A percentile compares a stretch with the other conserved stretches of the same genome.
Evolutionary conservation across 2,113 vertebrate species (phyloP).

Genomic region (Lynx canadensis): DNA sequence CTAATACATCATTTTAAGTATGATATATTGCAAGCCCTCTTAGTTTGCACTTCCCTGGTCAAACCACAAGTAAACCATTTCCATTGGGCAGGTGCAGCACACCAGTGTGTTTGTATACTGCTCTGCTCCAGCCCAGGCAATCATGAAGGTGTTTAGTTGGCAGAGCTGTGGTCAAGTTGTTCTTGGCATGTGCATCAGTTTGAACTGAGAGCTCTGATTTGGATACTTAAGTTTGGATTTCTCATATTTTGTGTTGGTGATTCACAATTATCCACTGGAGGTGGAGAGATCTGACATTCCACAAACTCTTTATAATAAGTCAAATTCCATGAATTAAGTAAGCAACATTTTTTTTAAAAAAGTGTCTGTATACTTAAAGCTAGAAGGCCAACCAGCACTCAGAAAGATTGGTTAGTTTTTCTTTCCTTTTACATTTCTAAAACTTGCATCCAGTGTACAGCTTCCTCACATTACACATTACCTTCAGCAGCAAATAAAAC

Average conservation of each 20-base stretch:
- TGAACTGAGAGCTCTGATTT: background rate
- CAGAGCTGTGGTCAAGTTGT: fast-evolving
- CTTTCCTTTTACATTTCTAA: background rate
- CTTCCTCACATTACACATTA: background rate
- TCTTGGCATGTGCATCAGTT: background rate
- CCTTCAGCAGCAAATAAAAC: too few species aligned
- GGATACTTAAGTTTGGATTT: background rate
- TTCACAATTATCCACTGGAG: background rate
- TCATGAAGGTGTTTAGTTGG: too few species aligned
- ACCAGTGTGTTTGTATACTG: fast-evolving
- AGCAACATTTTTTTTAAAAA: background rate
- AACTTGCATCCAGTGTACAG: background rate
- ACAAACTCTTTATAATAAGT: background rate
- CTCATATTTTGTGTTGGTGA: background rate
- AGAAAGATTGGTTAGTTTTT: background rate
- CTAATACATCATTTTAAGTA: background rate
- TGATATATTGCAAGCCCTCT: background rate
- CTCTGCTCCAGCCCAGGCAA: background rate
- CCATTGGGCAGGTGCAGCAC: fast-evolving
- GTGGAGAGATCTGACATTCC: background rate
- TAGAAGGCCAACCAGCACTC: background rate
- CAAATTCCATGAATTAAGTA: background rate
- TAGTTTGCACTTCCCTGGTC: background rate
- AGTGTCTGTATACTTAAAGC: background rate
- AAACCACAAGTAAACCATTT: background rate